Base-by-base conservation (phyloP, 2,888 invertebrate genomes). In the Elysia crispata region DNA sequence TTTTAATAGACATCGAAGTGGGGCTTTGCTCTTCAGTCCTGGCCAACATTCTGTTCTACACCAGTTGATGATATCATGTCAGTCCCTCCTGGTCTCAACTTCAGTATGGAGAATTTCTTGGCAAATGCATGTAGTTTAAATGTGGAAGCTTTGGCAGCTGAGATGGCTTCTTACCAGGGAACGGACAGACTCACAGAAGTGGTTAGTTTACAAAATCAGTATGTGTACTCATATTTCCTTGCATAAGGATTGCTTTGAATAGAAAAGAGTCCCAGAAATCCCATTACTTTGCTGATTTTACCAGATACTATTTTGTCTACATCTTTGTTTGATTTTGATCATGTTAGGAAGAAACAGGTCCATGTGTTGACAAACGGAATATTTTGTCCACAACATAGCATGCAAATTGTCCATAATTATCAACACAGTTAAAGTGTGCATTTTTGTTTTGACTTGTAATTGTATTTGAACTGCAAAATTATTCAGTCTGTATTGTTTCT, bases 41-140 rank as follows among this genome's bases (percentile, higher is more conserved):
- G 70, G 78, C 11, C 28, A 25, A n/a, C 8, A 30, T 79, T 79
- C 73, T 79, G 78, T 33, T 30, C n/a, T 6, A 79, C 79, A n/a
- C 74, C 72, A 23, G 50, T 54, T 18, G 64, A 31, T 31, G 50
- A 66, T 50, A 73, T 79, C 50, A 62, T 79, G 50, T 25, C 78
- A 1, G 78, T 73, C 25, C 78, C 78, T 15, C 50, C 72, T 28
- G 78, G 41, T 15, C 25, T 79, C 49, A 49, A 33, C 15, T 79
- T 79, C 70, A 73, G 28, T 66, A 79, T 79, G 41, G 20, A 72
- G 6, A 23, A 64, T 30, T 79, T 64, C 62, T 8, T 64, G 41
- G 1, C 20, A 15, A 50, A 25, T 54, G 50, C 31, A 11, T 79
- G 78, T 64, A 49, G 49, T 13, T 1, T 73, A 20, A 64, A 79